Evolutionary conservation across 2,113 vertebrate genomes (phyloP).

Genomic region (Origma solitaria): DNA sequence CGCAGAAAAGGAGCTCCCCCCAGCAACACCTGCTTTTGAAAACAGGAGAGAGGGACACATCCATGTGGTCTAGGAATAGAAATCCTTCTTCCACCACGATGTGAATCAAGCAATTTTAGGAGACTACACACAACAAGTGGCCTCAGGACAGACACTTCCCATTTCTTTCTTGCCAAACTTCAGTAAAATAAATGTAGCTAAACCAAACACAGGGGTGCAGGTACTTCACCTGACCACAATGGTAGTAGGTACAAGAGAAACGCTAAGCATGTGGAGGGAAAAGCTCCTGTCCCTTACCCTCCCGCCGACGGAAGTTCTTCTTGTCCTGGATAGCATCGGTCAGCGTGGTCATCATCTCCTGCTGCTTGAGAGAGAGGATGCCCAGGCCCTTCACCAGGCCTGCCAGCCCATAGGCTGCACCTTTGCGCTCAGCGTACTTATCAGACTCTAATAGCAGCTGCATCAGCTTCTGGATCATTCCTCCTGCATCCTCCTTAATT

Average conservation of each 20-base stretch:
- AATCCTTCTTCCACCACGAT: background rate
- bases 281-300: conserved; percentile 75
- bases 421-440: conserved; percentile 94
- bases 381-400: conserved; percentile 96
- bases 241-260: background rate
- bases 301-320: conserved; percentile 94
- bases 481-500: conserved; percentile 93
- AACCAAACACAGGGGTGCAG: background rate
- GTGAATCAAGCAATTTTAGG: background rate
- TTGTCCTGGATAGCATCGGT: conserved; percentile 98
- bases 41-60: background rate
- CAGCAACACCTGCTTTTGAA: background rate
- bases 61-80: background rate
- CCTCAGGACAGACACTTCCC: background rate
- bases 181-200: background rate
- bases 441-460: conserved; percentile 95
- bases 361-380: conserved; percentile 96
- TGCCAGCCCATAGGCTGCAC: conserved; percentile 91
- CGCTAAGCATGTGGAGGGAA: background rate
- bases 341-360: conserved; percentile 95
- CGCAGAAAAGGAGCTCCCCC: background rate
- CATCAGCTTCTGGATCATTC: conserved; percentile 91
- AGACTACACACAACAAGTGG: background rate
- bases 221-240: background rate
- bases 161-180: background rate